Conservation (phyloP, 2,888 invertebrate species). For the Epistrophe eligans region DNA sequence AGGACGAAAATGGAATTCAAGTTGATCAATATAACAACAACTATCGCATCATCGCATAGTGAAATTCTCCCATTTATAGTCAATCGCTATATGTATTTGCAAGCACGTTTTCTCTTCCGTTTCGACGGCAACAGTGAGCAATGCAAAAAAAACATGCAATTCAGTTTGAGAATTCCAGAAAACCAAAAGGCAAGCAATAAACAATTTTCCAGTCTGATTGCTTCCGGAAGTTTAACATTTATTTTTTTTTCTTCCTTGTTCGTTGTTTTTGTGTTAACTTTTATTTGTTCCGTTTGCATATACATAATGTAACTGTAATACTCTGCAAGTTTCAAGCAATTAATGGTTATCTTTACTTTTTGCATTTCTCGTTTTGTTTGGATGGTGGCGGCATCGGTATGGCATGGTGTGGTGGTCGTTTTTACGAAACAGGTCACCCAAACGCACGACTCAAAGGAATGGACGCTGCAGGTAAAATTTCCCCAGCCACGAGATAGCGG, state of each 20-base stretch:
- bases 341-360: slow-evolving; percentile 43
- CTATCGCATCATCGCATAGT: not conserved
- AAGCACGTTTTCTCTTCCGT: not conserved
- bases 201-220: slow-evolving; percentile 68
- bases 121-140: not conserved
- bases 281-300: slow-evolving; percentile 43
- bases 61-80: not conserved
- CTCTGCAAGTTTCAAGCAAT: slow-evolving; percentile 36
- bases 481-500: slow-evolving; percentile 93
- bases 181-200: slow-evolving; percentile 24
- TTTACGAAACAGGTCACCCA: slow-evolving; percentile 80
- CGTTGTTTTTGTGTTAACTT: slow-evolving; percentile 17
- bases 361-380: slow-evolving; percentile 2
- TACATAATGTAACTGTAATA: slow-evolving; percentile 26
- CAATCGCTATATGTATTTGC: not conserved
- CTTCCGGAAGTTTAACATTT: slow-evolving; percentile 42
- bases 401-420: not conserved
- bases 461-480: slow-evolving; percentile 94
- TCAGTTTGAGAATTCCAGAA: not conserved
- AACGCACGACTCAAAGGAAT: slow-evolving; percentile 92
- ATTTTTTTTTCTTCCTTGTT: slow-evolving; percentile 19
- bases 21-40: not conserved
- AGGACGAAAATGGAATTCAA: too few species aligned
- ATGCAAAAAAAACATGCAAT: slow-evolving; percentile 9
- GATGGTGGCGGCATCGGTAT: not conserved